Evolutionary conservation across 2,888 invertebrate species (phyloP), one percentile per base, ranked within the genome.

Genomic region (Tiliacea aurago): DNA sequence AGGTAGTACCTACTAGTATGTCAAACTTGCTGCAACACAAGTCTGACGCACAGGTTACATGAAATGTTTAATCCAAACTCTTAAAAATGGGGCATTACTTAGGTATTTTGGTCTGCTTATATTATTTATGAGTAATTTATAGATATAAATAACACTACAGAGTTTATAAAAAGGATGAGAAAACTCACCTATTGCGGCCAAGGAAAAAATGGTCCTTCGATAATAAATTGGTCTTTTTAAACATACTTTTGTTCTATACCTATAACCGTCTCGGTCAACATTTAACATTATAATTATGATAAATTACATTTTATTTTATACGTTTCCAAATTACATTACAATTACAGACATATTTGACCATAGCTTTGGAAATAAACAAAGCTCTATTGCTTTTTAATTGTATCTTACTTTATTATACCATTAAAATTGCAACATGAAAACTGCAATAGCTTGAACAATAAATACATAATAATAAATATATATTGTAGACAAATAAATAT

Each of bases 351-450:
- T 59, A 18, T 5, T 18, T 10, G 5, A 2, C 47, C 18, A 13
- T 10, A 6, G 2, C 33, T 49, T n/a, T 23, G 13, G 18, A 11
- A 68, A 68, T 18, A 28, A 33, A 15, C 10, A 47, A 28, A 37
- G n/a, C 23, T 41, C 11, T 37, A 51, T 56, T 53, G 23, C 4
- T 18, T 59, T 71, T 59, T 43, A 33, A 45, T 59, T 2, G 4
- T 41, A 9, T 13, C 15, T 43, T 28, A 28, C 23, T 41, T 64
- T 72, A 59, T 53, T 10, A 53, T 13, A 18, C 4, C 18, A 58
- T 53, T 58, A 2, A 47, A 58, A 78, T 62, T 37, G 37, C n/a
- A 28, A 58, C 13, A 53, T 15, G 15, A 23, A 20, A 59, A 43
- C 4, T 33, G 33, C 3, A 63, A 76, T 23, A 41, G 11, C 15